Evolutionary conservation across 37 sponge, comb jelly and placozoan genomes (phyloP), one percentile per base, ranked within the genome.

Genomic region (Halichondria panicea): DNA sequence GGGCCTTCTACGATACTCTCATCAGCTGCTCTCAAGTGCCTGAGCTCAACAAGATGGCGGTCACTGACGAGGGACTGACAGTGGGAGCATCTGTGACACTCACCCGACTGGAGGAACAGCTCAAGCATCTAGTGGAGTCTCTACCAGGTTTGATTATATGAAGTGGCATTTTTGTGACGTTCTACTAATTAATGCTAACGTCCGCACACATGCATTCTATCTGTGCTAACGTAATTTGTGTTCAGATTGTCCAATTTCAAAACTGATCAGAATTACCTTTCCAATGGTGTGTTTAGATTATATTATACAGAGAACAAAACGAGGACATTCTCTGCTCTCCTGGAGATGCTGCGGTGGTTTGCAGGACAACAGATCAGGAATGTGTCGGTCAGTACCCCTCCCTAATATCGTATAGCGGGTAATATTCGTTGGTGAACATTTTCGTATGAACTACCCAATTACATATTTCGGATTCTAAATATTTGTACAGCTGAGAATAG

Each of bases 341-440:
- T 91, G 41, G 92, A 94, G 41, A 94, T 94, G 95, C 57, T 94
- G 66, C 63, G 89, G 39, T 84, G 85, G 92, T 94, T 91, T 81
- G 95, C 86, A 9, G 91, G 95, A 24, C 85, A 80, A 40, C 95
- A 94, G 74, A 87, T 94, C 42, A 75, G 91, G 43, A 94, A 94
- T 75, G 81, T 90, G 7, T 84, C 89, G 31, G 93, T 92, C 61
- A 92, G 89, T 61, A n/a, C n/a, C n/a, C n/a, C n/a, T n/a, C n/a
- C n/a, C n/a, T n/a, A n/a, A n/a, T n/a, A n/a, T n/a, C n/a, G n/a
- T n/a, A n/a, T n/a, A n/a, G n/a, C n/a, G n/a, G n/a, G n/a, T n/a
- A n/a, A n/a, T n/a, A n/a, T n/a, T n/a, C n/a, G n/a, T n/a, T n/a
- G n/a, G n/a, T n/a, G n/a, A n/a, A n/a, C n/a, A n/a, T n/a, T n/a